Conservation (phyloP, 1,140 invertebrate species). For the Cyclina sinensis region DNA sequence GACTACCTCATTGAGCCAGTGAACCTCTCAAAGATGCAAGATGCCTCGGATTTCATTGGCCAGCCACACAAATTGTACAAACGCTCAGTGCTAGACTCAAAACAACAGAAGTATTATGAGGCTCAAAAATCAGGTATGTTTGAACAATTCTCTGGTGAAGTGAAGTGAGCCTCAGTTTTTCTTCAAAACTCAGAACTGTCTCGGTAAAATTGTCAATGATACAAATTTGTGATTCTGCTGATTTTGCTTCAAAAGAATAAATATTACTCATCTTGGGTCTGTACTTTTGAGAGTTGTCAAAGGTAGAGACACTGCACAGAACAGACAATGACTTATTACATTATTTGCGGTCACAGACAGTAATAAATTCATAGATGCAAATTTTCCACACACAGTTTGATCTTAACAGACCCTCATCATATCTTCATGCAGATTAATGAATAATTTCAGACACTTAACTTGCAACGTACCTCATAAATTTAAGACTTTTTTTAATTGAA, state of each 20-base stretch:
- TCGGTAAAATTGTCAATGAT: no score
- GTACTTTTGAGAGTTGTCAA: background rate
- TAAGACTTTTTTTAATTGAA: constrained; percentile 3
- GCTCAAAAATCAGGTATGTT: constrained; percentile 53
- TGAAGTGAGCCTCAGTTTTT: no score
- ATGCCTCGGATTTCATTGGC: constrained; percentile 55
- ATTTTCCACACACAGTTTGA: background rate
- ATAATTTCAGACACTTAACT: constrained; percentile 1
- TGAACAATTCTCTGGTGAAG: no score
- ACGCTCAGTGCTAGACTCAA: constrained; percentile 69
- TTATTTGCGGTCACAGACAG: background rate
- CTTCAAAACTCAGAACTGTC: no score
- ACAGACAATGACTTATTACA: background rate
- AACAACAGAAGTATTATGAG: constrained; percentile 64
- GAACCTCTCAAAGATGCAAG: constrained; percentile 67
- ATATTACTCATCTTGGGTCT: no score
- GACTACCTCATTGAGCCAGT: constrained; percentile 82
- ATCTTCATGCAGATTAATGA: constrained; percentile 24
- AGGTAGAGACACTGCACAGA: background rate
- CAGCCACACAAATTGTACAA: constrained; percentile 77
- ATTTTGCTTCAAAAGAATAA: no score
- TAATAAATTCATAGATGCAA: constrained; percentile 29
- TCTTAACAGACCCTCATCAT: background rate
- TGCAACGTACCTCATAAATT: constrained; percentile 2
- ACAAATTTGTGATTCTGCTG: no score